A percentile compares a stretch with the other conserved stretches of the same genome.
phyloP scores from a whole-genome alignment of 2,797 vertebrate species.

The Caiman crocodilus region DNA sequence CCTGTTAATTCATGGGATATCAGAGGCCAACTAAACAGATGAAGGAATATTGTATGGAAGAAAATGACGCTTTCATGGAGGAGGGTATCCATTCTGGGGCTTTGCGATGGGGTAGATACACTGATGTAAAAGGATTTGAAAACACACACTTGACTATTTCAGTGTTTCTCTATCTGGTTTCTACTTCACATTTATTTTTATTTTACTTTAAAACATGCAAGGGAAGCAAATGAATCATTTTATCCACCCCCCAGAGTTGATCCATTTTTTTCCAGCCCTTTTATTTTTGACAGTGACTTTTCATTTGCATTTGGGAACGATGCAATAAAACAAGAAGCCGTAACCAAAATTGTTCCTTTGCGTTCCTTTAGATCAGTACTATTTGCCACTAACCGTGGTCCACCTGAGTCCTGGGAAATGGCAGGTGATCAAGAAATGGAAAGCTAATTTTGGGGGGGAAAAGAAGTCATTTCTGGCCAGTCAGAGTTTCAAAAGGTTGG shows the following conservation, averaged over 20 bases:
- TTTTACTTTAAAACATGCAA: fast-evolving
- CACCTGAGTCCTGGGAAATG: slow-evolving; percentile 6
- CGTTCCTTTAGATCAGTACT: background rate
- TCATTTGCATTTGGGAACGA: background rate
- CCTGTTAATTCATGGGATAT: background rate
- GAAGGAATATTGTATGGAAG: background rate
- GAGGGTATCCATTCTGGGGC: background rate
- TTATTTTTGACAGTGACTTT: background rate
- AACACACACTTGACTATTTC: fast-evolving
- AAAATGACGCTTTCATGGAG: background rate
- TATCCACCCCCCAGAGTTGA: background rate
- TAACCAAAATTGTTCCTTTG: background rate
- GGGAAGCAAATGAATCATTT: background rate
- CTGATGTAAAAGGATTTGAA: background rate
- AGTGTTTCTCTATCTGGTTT: background rate
- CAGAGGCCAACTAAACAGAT: background rate
- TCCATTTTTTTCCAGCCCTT: background rate
- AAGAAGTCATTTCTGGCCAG: too few species aligned
- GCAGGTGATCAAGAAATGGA: slow-evolving; percentile 11
- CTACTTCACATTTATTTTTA: background rate
- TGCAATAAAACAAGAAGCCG: background rate
- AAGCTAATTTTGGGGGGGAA: background rate
- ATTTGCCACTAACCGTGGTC: background rate
- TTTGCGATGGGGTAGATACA: fast-evolving
- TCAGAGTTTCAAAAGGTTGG: too few species aligned